Evolutionary conservation across 2,888 invertebrate species (phyloP).

Genomic region (Melitaea athalia): DNA sequence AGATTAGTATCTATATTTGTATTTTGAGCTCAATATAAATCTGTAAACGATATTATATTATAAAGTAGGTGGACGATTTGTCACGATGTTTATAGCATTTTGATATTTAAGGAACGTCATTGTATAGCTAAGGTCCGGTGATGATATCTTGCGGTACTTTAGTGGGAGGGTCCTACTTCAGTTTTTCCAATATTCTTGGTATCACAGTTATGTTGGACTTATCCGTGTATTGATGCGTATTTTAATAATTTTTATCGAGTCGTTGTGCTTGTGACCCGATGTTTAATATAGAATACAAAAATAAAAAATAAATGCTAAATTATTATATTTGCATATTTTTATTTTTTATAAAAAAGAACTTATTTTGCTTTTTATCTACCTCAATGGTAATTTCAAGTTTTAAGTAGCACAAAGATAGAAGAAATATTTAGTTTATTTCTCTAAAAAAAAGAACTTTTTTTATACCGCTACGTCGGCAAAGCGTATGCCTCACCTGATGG

Average conservation of each 20-base stretch:
- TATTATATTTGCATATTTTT: too few species aligned
- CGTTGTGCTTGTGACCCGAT: slow-evolving; percentile 9
- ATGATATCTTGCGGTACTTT: slow-evolving; percentile 25
- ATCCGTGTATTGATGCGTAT: background rate
- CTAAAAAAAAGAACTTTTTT: too few species aligned
- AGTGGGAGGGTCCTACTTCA: slow-evolving; percentile 32
- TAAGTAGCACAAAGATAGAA: too few species aligned
- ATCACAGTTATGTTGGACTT: slow-evolving; percentile 14
- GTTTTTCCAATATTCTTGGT: slow-evolving; percentile 16
- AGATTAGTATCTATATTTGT: too few species aligned
- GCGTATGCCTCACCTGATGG: too few species aligned
- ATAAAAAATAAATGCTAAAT: too few species aligned
- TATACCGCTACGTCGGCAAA: too few species aligned
- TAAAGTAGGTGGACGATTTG: slow-evolving; percentile 7
- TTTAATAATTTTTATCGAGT: background rate
- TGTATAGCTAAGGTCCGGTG: slow-evolving; percentile 9
- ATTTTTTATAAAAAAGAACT: too few species aligned
- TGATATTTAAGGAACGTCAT: slow-evolving; percentile 1
- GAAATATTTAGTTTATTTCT: too few species aligned
- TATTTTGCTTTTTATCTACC: too few species aligned
- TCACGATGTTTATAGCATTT: background rate
- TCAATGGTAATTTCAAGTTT: too few species aligned
- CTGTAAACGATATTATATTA: background rate
- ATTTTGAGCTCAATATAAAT: background rate
- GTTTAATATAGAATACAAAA: too few species aligned